A percentile compares a stretch with the other conserved stretches of the same genome.
Evolutionary conservation across 2,113 vertebrate genomes (phyloP).

Genomic region (Jacana jacana): DNA sequence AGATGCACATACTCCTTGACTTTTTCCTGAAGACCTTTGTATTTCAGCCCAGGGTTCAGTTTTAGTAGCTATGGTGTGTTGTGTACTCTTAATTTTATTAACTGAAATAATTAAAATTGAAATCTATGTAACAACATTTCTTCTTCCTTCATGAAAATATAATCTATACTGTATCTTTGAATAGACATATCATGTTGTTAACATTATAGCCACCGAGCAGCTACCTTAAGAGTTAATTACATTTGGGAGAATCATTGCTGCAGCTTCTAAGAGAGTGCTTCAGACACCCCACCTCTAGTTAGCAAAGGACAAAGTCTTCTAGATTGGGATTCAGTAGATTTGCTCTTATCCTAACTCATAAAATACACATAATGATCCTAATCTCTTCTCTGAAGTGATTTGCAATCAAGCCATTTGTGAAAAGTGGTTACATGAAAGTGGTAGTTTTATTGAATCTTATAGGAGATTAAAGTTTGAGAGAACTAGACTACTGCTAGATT

Average conservation of each 20-base stretch:
- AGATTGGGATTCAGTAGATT: background rate
- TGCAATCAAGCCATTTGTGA: background rate
- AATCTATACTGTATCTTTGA: background rate
- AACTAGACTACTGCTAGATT: background rate
- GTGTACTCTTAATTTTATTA: background rate
- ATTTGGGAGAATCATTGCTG: background rate
- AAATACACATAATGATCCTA: background rate
- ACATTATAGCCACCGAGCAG: background rate
- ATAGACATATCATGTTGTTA: background rate
- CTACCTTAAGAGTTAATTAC: background rate
- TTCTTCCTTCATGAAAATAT: background rate
- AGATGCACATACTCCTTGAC: background rate
- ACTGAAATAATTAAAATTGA: background rate
- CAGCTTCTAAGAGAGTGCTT: background rate
- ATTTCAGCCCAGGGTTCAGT: background rate
- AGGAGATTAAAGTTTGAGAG: background rate
- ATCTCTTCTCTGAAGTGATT: background rate
- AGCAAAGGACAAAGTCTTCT: background rate
- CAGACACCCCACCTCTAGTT: background rate
- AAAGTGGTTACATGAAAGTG: background rate
- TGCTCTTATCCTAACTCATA: background rate
- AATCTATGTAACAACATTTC: background rate
- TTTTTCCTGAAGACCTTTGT: background rate
- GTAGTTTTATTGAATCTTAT: background rate
- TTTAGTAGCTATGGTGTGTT: background rate